Percentiles rank a stretch among this genome's conserved stretches.
phyloP scores from a whole-genome alignment of 2,113 vertebrate genomes.

The Myocastor coypus region DNA sequence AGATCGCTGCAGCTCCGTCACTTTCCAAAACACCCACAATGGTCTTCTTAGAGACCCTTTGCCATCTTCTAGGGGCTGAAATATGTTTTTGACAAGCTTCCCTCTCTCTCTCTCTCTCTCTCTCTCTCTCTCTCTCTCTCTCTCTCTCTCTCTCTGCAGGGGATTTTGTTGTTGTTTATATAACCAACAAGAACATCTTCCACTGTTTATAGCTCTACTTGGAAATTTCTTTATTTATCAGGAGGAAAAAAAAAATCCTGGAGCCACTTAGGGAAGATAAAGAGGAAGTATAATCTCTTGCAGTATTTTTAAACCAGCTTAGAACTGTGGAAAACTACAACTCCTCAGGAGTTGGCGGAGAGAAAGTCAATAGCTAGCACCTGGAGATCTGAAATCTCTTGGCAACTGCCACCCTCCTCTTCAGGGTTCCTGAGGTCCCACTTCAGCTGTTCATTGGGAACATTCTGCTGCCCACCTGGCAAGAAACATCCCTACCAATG shows the following conservation, averaged over 20 bases:
- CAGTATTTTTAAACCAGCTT: conserved; percentile 58
- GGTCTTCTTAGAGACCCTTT: not conserved
- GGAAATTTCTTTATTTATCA: conserved; percentile 59
- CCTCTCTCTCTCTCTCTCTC: not conserved
- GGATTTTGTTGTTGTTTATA: conserved; percentile 33
- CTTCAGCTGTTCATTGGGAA: not conserved
- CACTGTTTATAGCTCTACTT: conserved; percentile 75
- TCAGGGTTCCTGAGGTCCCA: not conserved
- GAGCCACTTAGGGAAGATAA: conserved; percentile 42
- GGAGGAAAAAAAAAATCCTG: conserved; percentile 21
- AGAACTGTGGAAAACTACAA: not conserved
- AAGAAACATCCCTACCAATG: not conserved
- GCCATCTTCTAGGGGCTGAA: not conserved
- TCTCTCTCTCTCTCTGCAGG: not conserved
- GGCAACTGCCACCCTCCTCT: not conserved
- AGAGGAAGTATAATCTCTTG: not conserved
- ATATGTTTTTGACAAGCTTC: not conserved
- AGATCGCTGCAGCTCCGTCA: not conserved
- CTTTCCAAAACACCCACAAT: not conserved
- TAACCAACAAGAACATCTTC: conserved; percentile 46
- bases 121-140: not conserved
- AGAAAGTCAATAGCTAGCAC: not conserved
- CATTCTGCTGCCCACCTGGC: not conserved
- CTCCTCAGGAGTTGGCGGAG: not conserved
- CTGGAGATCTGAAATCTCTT: not conserved